Evolutionary conservation across 2,113 vertebrate species (phyloP).

Genomic region (Mystacornis crossleyi): DNA sequence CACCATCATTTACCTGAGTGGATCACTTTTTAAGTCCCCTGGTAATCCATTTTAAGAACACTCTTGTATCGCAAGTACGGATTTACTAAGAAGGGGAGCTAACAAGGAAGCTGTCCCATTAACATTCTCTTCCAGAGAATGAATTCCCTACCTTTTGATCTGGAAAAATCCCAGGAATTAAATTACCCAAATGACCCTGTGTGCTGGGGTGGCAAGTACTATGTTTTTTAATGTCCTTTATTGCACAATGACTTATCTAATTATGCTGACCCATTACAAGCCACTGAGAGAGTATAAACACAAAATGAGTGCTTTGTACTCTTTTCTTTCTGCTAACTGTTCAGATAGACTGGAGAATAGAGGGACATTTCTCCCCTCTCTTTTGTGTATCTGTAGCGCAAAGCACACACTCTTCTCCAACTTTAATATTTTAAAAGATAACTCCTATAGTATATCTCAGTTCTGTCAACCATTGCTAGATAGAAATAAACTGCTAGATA

Average conservation of each 20-base stretch:
- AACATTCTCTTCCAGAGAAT: not conserved
- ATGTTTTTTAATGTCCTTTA: not conserved
- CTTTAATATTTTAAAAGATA: conserved; percentile 29
- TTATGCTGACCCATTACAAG: not conserved
- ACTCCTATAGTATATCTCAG: not conserved
- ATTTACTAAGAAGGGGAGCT: not conserved
- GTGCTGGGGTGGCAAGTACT: not conserved
- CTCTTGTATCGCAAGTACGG: not conserved
- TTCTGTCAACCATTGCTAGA: not conserved
- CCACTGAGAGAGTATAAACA: not conserved
- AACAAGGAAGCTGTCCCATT: not conserved
- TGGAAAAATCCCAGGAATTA: not conserved
- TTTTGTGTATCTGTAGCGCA: not conserved
- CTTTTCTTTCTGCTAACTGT: not conserved
- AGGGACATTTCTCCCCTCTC: not conserved
- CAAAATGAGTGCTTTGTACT: not conserved
- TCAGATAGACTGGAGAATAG: not conserved
- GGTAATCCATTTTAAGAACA: not conserved
- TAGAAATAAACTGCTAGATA: not conserved
- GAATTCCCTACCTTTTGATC: not conserved
- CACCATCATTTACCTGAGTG: not conserved
- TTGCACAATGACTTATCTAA: not conserved
- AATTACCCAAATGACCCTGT: not conserved
- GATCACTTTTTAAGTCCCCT: not conserved
- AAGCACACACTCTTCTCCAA: not conserved